These are phyloP conservation scores for Nesogale talazaci DNA, from an alignment of 2,113 vertebrate species.

Conservation along the genomic window DNA sequence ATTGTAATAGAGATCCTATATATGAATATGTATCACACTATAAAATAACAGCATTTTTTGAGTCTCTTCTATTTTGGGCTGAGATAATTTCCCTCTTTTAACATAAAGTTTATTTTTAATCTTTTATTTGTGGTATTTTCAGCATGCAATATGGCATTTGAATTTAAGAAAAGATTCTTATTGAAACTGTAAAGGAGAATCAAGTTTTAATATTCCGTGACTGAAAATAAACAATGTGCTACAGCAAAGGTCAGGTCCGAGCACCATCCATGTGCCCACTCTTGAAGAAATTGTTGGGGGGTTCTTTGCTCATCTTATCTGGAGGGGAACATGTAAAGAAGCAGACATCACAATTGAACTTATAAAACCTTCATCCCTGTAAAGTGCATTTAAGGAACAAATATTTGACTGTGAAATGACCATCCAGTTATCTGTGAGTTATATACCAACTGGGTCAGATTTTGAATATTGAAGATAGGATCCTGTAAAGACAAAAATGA, in stretches of 20 bases:
- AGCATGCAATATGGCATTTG: not conserved
- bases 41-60: slow-evolving; percentile 25
- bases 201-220: slow-evolving; percentile 11
- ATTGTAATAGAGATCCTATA: not conserved
- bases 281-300: slow-evolving; percentile 11
- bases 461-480: not conserved
- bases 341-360: not conserved
- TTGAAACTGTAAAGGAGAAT: slow-evolving; percentile 37
- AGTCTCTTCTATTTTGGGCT: slow-evolving; percentile 24
- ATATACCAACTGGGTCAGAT: not conserved
- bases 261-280: not conserved
- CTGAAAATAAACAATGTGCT: not conserved
- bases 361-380: not conserved
- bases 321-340: not conserved
- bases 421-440: slow-evolving; percentile 9
- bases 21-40: not conserved
- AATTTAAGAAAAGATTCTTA: not conserved
- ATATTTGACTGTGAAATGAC: not conserved
- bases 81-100: slow-evolving; percentile 3
- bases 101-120: slow-evolving; percentile 18
- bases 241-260: not conserved
- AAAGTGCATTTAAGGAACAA: slow-evolving; percentile 5
- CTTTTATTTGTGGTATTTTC: slow-evolving; percentile 31
- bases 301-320: slow-evolving; percentile 13
- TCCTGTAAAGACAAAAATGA: not conserved